Conservation (phyloP, 2,113 vertebrate genomes). For the Gnathonemus echidnorhynchus region DNA sequence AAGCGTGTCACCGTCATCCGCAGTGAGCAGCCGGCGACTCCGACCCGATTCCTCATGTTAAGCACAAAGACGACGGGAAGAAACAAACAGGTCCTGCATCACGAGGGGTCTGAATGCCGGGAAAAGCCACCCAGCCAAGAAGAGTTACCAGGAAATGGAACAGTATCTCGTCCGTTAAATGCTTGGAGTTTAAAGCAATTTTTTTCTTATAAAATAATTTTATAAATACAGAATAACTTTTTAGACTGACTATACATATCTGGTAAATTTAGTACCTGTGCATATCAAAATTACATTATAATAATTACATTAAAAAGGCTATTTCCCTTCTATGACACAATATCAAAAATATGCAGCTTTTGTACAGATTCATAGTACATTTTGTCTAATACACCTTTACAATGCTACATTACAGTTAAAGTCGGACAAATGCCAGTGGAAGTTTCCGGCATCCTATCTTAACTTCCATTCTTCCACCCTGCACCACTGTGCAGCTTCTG, state of each 20-base stretch:
- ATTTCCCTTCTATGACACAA: constrained; percentile 64
- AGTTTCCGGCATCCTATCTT: constrained; percentile 27
- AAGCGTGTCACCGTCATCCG: neutral
- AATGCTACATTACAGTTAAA: constrained; percentile 60
- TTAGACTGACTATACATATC: constrained; percentile 19
- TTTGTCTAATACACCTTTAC: constrained; percentile 62
- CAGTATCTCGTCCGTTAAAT: constrained; percentile 12
- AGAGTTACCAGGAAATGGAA: neutral
- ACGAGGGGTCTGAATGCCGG: neutral
- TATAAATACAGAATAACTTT: constrained; percentile 18
- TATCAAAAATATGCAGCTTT: constrained; percentile 83
- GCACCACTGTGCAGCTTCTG: constrained; percentile 13
- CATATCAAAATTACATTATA: constrained; percentile 61
- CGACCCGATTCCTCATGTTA: neutral
- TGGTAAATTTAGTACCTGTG: constrained; percentile 60
- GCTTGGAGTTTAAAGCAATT: constrained; percentile 10
- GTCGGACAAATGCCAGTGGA: constrained; percentile 27
- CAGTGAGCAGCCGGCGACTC: neutral
- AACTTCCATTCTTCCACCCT: constrained; percentile 4
- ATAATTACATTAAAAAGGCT: constrained; percentile 64
- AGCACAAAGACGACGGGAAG: neutral
- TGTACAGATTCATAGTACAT: constrained; percentile 73
- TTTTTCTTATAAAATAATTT: constrained; percentile 16
- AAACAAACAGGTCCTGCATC: constrained; percentile 15
- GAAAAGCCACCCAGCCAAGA: neutral